Percentiles rank a stretch among this genome's conserved stretches.
Evolutionary conservation across 1,140 invertebrate genomes (phyloP).

Genomic region (Araneus ventricosus): DNA sequence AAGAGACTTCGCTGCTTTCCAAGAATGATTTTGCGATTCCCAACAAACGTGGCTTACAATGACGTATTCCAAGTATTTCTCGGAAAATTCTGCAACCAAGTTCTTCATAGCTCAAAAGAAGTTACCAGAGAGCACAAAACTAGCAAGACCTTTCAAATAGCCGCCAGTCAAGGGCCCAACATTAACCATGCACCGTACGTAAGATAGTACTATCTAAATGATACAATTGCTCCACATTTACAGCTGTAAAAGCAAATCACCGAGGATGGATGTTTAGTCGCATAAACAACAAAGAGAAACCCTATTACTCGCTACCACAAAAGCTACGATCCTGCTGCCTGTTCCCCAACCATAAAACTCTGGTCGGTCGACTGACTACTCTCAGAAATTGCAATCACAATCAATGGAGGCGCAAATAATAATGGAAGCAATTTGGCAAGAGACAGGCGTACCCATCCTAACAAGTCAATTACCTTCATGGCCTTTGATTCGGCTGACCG

Average conservation of each 20-base stretch:
- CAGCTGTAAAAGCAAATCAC: slow-evolving; percentile 14
- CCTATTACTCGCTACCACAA: slow-evolving; percentile 10
- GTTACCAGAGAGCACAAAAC: background rate
- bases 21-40: too few species aligned
- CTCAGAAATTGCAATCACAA: slow-evolving; percentile 50
- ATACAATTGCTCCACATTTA: slow-evolving; percentile 1
- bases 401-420: slow-evolving; percentile 42
- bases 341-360: slow-evolving; percentile 47
- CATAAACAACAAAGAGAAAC: slow-evolving; percentile 8
- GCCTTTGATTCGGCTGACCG: background rate
- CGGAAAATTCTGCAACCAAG: too few species aligned
- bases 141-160: background rate
- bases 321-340: background rate
- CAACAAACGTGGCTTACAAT: too few species aligned
- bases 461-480: background rate
- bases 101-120: too few species aligned
- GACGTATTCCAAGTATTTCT: too few species aligned
- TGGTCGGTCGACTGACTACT: background rate
- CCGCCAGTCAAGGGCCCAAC: background rate
- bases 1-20: too few species aligned
- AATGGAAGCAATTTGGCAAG: slow-evolving; percentile 48
- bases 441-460: background rate
- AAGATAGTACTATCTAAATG: background rate
- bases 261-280: background rate
- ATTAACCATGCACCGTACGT: background rate